A percentile compares a stretch with the other conserved stretches of the same genome.
These are phyloP conservation scores for Subanguina moxae DNA, from an alignment of 1,140 invertebrate genomes.

Conservation along the genomic window DNA sequence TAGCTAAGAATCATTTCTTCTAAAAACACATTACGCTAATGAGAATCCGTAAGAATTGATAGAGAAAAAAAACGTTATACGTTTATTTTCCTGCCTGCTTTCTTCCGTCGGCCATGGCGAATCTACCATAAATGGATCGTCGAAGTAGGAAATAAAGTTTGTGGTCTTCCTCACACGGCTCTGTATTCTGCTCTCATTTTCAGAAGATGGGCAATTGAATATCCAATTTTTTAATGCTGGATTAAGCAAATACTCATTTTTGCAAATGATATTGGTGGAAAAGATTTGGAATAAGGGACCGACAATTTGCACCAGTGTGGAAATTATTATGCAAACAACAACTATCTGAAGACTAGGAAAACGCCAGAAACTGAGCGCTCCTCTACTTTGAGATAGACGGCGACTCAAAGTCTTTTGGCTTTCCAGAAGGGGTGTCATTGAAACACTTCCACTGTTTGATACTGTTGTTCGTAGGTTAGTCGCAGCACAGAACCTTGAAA, in stretches of 20 bases:
- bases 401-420: no score
- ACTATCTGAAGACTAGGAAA: background rate
- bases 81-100: background rate
- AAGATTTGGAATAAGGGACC: slow-evolving; percentile 7
- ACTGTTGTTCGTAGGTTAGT: no score
- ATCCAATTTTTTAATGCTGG: background rate
- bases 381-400: no score
- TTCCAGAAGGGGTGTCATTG: no score
- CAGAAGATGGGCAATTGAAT: slow-evolving; percentile 11
- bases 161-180: background rate
- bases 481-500: no score
- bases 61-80: background rate
- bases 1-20: background rate
- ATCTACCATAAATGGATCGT: slow-evolving; percentile 19
- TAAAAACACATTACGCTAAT: slow-evolving; percentile 5
- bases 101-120: background rate
- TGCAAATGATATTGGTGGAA: slow-evolving; percentile 4
- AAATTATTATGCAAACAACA: slow-evolving; percentile 12
- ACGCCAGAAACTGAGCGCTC: no score
- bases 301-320: slow-evolving; percentile 10
- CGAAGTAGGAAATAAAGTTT: slow-evolving; percentile 24
- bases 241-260: background rate
- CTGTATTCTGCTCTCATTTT: background rate
- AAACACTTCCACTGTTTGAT: no score
- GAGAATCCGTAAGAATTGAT: background rate